Evolutionary conservation across 2,888 invertebrate genomes (phyloP).

Genomic region (Thalpophila matura): DNA sequence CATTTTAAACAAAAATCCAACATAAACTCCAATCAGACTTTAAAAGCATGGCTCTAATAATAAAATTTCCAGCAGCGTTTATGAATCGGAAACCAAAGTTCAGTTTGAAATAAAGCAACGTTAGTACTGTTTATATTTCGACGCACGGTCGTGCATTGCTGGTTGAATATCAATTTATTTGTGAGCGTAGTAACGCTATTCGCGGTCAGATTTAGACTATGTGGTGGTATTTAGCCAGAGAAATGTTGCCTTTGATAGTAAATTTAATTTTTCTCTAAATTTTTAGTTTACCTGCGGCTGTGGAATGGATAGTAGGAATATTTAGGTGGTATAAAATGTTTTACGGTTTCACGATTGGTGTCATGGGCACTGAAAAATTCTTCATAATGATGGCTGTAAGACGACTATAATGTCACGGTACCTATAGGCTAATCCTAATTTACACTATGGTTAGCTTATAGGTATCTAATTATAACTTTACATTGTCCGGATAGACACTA

Average conservation of each 20-base stretch:
- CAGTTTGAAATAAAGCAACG: constrained; percentile 69
- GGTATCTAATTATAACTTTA: too few relatives aligned
- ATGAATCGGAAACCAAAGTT: constrained; percentile 69
- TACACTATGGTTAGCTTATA: too few relatives aligned
- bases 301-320: neutral
- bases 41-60: constrained; percentile 26
- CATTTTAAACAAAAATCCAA: neutral
- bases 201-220: constrained; percentile 53
- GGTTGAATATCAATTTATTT: constrained; percentile 82
- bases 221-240: neutral
- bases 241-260: constrained; percentile 6
- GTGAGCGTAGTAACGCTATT: constrained; percentile 63
- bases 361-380: too few relatives aligned
- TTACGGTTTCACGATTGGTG: too few relatives aligned
- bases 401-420: too few relatives aligned
- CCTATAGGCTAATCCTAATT: too few relatives aligned
- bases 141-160: constrained; percentile 71
- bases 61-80: constrained; percentile 52
- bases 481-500: too few relatives aligned
- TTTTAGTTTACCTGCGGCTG: neutral
- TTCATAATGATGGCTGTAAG: too few relatives aligned
- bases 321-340: too few relatives aligned
- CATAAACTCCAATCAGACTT: constrained; percentile 23
- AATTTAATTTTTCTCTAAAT: constrained; percentile 19
- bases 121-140: constrained; percentile 73